Base-by-base conservation (phyloP, 2,113 vertebrate genomes). In the Rhea pennata region DNA sequence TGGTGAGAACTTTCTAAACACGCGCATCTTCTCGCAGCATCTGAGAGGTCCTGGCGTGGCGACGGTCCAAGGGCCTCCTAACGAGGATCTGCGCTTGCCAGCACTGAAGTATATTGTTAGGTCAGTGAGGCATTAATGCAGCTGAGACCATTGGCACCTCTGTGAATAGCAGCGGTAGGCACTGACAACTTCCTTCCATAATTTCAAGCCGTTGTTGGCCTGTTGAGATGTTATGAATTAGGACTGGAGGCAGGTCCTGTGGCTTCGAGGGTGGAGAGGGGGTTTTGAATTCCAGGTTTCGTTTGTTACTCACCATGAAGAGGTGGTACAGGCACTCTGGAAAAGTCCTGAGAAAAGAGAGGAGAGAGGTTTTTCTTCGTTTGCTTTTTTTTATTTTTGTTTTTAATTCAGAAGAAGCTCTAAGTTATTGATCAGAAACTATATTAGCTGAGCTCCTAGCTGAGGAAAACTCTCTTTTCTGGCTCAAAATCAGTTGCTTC, bases 1-100 rank as follows among this genome's bases (percentile, higher is more conserved):
- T 33, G 21, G 7, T 1, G 1, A 1, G 1, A 46, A 39, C 7
- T 21, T 86, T 62, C 39, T 59, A 11, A 42, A 54, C 91, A 14
- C 3, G 0, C 40, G 15, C 2, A 0, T 23, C 2, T 31, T 44
- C 24, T 5, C 39, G 6, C 20, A 44, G 14, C 19, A 29, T 40
- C 39, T 53, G 5, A 2, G 2, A 46, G 21, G 21, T 91, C 76
- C 62, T 84, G 74, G 39, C 69, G 6, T 14, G 3, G 44, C 46
- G 8, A 24, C 0, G 0, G 33, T 56, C 21, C 11, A 5, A 76
- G 54, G 26, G 10, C 29, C 40, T 71, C 27, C 39, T 72, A 46
- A 23, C 1, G 3, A 87, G 75, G 40, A 58, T 54, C 67, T 12
- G 7, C 0, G 0, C 76, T 80, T 71, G 19, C 84, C 78, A 64